Percentiles rank a stretch among this genome's conserved stretches.
Conservation (phyloP, 92 coral and sea anemone species). For the Anthopleura xanthogrammica region DNA sequence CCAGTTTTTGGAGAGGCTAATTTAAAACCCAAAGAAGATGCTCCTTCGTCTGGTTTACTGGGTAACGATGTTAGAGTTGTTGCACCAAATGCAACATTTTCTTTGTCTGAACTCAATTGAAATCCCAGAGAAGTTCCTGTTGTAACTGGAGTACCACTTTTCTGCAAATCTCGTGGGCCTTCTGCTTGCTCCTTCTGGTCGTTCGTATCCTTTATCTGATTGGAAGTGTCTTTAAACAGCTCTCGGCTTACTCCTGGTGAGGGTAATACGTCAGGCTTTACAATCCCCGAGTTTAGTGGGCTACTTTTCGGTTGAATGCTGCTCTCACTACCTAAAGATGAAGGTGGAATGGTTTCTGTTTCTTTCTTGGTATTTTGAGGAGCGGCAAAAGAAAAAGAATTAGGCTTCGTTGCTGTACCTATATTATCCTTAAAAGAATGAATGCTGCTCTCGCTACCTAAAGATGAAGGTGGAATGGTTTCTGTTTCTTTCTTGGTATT, state of each 20-base stretch:
- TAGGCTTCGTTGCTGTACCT: background rate
- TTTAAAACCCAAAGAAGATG: background rate
- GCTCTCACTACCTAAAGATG: background rate
- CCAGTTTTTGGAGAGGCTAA: constrained; percentile 7
- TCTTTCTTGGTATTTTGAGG: background rate
- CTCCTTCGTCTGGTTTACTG: background rate
- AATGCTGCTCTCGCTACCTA: background rate
- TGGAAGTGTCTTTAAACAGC: constrained; percentile 11
- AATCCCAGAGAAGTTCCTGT: background rate
- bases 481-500: constrained; percentile 14
- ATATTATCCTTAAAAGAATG: background rate
- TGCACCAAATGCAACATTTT: constrained; percentile 5
- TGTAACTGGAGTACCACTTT: background rate
- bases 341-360: constrained; percentile 3
- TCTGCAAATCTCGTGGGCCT: background rate
- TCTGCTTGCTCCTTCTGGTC: background rate
- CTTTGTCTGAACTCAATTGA: constrained; percentile 18
- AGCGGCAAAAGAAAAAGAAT: background rate
- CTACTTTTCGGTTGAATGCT: constrained; percentile 18
- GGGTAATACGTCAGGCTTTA: constrained; percentile 3
- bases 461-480: background rate
- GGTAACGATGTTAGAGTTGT: background rate
- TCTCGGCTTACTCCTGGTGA: constrained; percentile 31
- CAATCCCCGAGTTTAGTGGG: constrained; percentile 4
- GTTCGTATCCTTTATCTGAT: background rate